Evolutionary conservation across 2,797 vertebrate species (phyloP).

Genomic region (Lagorchestes hirsutus): DNA sequence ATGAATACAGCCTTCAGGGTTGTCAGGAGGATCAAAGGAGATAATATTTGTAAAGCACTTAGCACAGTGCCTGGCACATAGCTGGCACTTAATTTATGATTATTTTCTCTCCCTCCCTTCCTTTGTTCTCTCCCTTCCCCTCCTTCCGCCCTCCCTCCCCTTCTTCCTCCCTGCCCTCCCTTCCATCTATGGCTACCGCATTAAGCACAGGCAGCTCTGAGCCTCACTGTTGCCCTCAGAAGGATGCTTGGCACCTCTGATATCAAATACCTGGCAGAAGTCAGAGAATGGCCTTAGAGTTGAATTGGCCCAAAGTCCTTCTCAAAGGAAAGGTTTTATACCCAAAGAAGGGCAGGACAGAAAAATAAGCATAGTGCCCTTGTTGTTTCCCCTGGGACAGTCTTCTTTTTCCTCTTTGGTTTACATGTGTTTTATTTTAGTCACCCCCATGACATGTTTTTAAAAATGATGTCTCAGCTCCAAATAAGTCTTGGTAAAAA

Average conservation of each 20-base stretch:
- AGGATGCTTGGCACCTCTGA: neutral
- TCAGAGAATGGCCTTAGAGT: neutral
- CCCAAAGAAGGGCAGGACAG: neutral
- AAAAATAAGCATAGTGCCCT: neutral
- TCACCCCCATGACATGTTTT: conserved; percentile 11
- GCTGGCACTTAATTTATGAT: too few species aligned
- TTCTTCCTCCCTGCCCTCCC: neutral
- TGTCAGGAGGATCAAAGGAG: neutral
- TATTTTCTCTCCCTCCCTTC: neutral
- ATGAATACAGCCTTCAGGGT: neutral
- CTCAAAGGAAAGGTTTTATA: neutral
- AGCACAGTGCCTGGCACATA: neutral
- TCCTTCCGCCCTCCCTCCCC: neutral
- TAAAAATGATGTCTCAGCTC: conserved; percentile 5
- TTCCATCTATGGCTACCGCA: neutral
- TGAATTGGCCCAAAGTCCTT: neutral
- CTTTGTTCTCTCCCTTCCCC: neutral
- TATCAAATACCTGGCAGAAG: neutral
- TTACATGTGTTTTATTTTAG: conserved; percentile 4
- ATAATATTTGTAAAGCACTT: neutral
- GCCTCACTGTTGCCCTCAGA: neutral
- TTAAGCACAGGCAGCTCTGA: neutral
- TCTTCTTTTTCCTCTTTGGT: neutral
- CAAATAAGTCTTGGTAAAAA: conserved; percentile 7
- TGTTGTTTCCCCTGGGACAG: neutral